Base-by-base conservation (phyloP, 2,797 vertebrate genomes). In the Manis javanica region DNA sequence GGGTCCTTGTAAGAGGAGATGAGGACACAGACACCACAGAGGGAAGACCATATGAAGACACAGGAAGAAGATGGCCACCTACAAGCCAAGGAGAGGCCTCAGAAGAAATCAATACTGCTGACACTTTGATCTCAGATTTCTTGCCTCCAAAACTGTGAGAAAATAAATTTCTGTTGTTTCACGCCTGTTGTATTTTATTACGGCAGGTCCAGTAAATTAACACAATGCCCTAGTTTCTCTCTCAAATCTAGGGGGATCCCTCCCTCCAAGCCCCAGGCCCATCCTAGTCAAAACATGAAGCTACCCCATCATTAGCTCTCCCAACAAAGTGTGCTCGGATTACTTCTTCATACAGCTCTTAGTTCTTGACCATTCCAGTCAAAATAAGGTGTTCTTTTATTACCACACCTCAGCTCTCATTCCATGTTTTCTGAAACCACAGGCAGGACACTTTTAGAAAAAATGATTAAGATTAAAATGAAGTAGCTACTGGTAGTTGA, bases 371-470 rank as follows among this genome's bases (percentile, higher is more conserved):
- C 57, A 55, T 21, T 78, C 59, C 79, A 82, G 55, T 34, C 72
- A 86, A 96, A 96, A 88, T 77, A 89, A 74, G 23, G 31, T 69
- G 16, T 95, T 75, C 37, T 96, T 91, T 81, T 71, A 37, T 51
- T 71, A 53, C 19, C 59, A 91, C 5, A 88, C 16, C 46, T 75
- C 18, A 82, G 26, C 51, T 96, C 46, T 86, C 88, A 59, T 79
- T 66, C 29, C 49, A 57, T 12, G n/a, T 72, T 96, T 86, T 57
- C 64, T 86, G 31, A 77, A 95, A 69, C 42, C 61, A 82, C 93
- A 82, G 31, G 42, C 37, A 81, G 24, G 37, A 16, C 34, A 75
- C 3, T 53, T 91, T 55, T 71, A 86, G 83, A 90, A 90, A 46
- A 93, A 96, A 84, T 49, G 6, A 87, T n/a, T 63, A 42, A 69